A percentile compares a stretch with the other conserved stretches of the same genome.
phyloP scores from a whole-genome alignment of 2,113 vertebrate species.

The Ammodramus savannarum region DNA sequence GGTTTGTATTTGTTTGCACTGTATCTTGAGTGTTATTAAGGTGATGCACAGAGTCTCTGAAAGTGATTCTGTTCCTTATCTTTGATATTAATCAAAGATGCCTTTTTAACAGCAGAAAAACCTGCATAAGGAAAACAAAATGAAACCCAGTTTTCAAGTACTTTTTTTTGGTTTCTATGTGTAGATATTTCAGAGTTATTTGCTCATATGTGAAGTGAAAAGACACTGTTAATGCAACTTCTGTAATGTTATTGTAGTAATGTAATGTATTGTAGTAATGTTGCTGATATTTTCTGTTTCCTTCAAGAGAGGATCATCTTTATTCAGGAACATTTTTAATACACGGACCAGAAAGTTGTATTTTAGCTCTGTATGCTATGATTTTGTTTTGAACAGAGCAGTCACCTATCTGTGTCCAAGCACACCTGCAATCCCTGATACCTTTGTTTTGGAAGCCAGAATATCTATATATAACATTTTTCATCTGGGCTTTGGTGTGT shows the following conservation, averaged over 20 bases:
- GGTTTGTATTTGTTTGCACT: accelerated
- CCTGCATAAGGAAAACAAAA: neutral
- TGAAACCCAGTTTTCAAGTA: neutral
- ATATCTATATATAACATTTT: neutral
- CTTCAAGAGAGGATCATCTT: neutral
- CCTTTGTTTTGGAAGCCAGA: neutral
- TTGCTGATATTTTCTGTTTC: neutral
- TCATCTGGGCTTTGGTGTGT: neutral
- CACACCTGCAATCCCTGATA: neutral
- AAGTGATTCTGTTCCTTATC: neutral
- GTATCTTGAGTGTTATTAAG: neutral
- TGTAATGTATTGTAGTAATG: neutral
- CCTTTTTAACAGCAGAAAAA: neutral
- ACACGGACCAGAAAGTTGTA: neutral
- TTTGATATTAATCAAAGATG: neutral
- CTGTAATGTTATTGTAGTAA: neutral
- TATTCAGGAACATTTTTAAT: neutral
- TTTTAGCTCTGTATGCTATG: neutral
- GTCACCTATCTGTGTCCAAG: neutral
- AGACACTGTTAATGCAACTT: neutral
- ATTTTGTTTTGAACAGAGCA: neutral
- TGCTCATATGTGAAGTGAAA: neutral
- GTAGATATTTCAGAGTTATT: neutral
- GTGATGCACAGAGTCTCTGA: neutral
- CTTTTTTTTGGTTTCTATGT: neutral